These are phyloP conservation scores for Troides aeacus DNA, from an alignment of 2,888 invertebrate species.

Conservation along the genomic window DNA sequence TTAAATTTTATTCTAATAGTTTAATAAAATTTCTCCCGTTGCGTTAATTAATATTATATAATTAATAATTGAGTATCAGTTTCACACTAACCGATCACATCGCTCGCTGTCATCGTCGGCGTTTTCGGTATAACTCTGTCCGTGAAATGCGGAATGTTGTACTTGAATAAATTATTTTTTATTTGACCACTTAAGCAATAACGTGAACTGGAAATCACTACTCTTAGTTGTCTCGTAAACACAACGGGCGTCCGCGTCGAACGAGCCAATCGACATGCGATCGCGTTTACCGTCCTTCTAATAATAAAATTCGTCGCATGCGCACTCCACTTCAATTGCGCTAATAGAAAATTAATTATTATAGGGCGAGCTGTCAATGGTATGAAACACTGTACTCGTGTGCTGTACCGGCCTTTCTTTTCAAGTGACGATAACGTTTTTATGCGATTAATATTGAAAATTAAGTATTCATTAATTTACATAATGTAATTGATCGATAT, in stretches of 20 bases:
- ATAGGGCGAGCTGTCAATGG: constrained; percentile 43
- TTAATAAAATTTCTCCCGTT: not conserved
- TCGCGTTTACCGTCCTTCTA: constrained; percentile 57
- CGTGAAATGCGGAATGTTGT: not conserved
- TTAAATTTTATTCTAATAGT: not conserved
- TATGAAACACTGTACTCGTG: not conserved
- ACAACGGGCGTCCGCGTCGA: constrained; percentile 42
- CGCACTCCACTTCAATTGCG: constrained; percentile 68
- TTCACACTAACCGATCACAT: constrained; percentile 16
- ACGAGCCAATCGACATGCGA: constrained; percentile 51
- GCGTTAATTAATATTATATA: not conserved
- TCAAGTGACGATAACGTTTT: not conserved
- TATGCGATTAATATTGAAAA: not conserved
- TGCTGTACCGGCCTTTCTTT: not conserved
- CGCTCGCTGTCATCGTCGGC: constrained; percentile 12
- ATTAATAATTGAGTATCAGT: not conserved
- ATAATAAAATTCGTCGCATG: constrained; percentile 71
- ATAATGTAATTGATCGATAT: too few relatives aligned
- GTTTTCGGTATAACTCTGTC: not conserved
- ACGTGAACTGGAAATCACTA: constrained; percentile 13
- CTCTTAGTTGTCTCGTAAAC: constrained; percentile 38
- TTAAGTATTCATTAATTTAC: not conserved
- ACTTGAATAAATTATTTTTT: constrained; percentile 23
- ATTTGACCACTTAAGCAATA: constrained; percentile 29
- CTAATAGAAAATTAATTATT: constrained; percentile 73